A percentile compares a stretch with the other conserved stretches of the same genome.
phyloP scores from a whole-genome alignment of 1,140 invertebrate genomes.

The Aplysia californica region DNA sequence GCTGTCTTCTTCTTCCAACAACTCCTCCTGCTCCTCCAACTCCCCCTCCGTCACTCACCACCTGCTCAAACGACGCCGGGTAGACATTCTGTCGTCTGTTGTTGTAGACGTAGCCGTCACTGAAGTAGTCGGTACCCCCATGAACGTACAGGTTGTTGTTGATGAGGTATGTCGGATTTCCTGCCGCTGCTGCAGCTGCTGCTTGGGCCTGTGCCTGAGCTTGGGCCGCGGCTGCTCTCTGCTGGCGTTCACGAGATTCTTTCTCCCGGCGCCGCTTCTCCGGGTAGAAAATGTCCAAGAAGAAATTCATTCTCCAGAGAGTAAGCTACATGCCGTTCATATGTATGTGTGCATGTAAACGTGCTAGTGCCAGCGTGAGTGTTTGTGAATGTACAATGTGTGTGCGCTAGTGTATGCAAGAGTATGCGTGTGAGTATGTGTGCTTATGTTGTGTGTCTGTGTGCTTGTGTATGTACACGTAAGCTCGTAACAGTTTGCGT shows the following conservation, averaged over 20 bases:
- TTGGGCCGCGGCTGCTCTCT: background rate
- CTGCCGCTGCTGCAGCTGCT: background rate
- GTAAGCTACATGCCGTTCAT: too few relatives aligned
- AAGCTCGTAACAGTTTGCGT: too few relatives aligned
- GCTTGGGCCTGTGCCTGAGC: background rate
- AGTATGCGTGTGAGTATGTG: too few relatives aligned
- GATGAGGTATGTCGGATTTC: background rate
- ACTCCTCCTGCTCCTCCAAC: background rate
- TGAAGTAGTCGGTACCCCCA: slow-evolving; percentile 19
- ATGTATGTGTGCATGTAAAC: too few relatives aligned
- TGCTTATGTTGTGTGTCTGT: too few relatives aligned
- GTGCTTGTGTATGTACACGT: too few relatives aligned
- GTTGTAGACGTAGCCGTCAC: slow-evolving; percentile 12
- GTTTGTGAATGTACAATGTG: too few relatives aligned
- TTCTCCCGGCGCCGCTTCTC: slow-evolving; percentile 47
- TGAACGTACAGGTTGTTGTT: slow-evolving; percentile 28
- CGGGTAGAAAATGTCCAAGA: slow-evolving; percentile 52
- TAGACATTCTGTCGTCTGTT: background rate
- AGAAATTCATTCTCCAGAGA: slow-evolving; percentile 49
- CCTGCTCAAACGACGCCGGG: background rate
- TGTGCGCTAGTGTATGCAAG: too few relatives aligned
- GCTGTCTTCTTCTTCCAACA: background rate
- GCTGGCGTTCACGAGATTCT: slow-evolving; percentile 17
- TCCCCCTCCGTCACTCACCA: background rate
- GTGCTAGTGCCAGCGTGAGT: too few relatives aligned